These are phyloP conservation scores for Catonia carolina DNA, from an alignment of 2,888 invertebrate genomes.

Conservation along the genomic window DNA sequence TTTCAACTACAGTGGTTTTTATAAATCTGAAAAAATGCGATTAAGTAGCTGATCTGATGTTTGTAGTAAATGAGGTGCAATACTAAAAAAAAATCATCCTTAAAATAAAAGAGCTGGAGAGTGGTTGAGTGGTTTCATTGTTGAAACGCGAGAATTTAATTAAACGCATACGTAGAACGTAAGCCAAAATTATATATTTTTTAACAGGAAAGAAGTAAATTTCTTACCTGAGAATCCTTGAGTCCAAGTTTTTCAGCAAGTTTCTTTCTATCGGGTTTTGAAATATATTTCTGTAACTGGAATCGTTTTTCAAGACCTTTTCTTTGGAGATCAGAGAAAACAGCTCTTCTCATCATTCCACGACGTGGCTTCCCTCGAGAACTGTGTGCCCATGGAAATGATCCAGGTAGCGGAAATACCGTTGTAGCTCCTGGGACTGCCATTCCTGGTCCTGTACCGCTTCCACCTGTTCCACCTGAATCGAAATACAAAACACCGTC, in stretches of 20 bases:
- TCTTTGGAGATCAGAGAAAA: constrained; percentile 92
- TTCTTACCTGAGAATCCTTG: constrained; percentile 90
- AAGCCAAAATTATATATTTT: too few relatives aligned
- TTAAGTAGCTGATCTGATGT: too few relatives aligned
- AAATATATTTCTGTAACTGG: constrained; percentile 96
- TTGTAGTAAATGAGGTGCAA: too few relatives aligned
- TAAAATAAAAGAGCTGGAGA: too few relatives aligned
- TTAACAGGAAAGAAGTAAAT: too few relatives aligned
- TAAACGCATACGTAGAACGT: too few relatives aligned
- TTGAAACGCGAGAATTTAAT: too few relatives aligned
- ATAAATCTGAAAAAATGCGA: too few relatives aligned
- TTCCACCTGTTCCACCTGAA: neutral
- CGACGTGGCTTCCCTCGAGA: constrained; percentile 87
- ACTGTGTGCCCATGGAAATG: constrained; percentile 87
- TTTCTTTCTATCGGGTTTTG: constrained; percentile 96
- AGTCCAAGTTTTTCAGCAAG: constrained; percentile 91
- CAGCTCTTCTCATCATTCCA: constrained; percentile 95
- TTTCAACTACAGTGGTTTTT: too few relatives aligned
- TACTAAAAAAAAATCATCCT: too few relatives aligned
- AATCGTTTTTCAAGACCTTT: constrained; percentile 94
- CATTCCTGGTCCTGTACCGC: constrained; percentile 33
- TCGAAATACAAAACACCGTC: neutral
- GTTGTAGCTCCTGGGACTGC: constrained; percentile 40
- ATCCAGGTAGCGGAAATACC: constrained; percentile 45
- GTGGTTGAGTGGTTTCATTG: too few relatives aligned